Base-by-base conservation (phyloP, 2,797 vertebrate species). In the Malurus splendens region DNA sequence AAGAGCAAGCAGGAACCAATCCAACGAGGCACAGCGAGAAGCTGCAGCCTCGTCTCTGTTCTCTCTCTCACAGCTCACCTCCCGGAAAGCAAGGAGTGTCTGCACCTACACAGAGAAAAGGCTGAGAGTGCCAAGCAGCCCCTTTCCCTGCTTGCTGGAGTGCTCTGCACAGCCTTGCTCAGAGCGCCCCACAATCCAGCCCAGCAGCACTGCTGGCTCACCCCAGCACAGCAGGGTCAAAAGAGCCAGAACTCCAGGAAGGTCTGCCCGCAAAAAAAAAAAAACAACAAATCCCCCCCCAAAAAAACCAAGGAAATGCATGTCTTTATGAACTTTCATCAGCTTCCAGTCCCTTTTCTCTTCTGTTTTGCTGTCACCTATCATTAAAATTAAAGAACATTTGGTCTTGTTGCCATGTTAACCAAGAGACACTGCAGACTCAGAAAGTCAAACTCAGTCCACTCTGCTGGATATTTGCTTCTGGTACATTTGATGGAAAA, bases 21-120 rank as follows among this genome's bases (percentile, higher is more conserved):
- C 61, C 44, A 71, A 42, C 0, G 0, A 36, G 50, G 65, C 76
- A 38, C 0, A 0, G 39, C 23, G 47, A 2, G 3, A 42, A 57
- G 42, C 25, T 39, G 80, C 66, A 82, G 74, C 67, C 56, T 39
- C 56, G 66, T 45, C 54, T 11, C 44, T 28, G 41, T 1, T 81
- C 52, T 30, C 68, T 55, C 57, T 45, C 24, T 41, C 72, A 55
- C 36, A 72, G 81, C 75, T 75, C 82, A 54, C 44, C 67, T 54
- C 38, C 42, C 79, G 60, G 75, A 74, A 42, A 16, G 20, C 64
- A 70, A 42, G 60, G 48, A 66, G 28, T 65, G 44, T 4, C 71
- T 76, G 62, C 74, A 66, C 18, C 65, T 33, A n/a, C 16, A 4
- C 38, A 41, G 67, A 33, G n/a, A 23, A 79, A 56, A 59, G 72